Percentiles rank a stretch among this genome's conserved stretches.
phyloP scores from a whole-genome alignment of 2,888 invertebrate genomes.

The Drosophila subquinaria region DNA sequence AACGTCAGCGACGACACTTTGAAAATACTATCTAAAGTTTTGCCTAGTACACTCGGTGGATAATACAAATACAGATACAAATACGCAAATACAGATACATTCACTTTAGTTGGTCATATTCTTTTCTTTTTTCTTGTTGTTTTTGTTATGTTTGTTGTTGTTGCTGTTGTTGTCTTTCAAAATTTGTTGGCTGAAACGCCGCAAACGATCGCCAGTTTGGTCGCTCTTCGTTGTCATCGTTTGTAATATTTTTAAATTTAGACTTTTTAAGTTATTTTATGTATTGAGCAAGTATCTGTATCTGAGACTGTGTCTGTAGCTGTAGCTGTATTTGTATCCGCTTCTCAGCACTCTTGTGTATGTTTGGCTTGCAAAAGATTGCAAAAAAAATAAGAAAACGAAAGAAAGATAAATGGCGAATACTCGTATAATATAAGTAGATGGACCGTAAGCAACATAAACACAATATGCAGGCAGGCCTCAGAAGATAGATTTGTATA shows the following conservation, averaged over 20 bases:
- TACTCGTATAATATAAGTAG: conserved; percentile 47
- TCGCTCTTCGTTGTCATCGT: conserved; percentile 76
- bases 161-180: conserved; percentile 26
- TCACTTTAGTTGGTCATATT: conserved; percentile 50
- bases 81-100: conserved; percentile 50
- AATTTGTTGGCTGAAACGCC: conserved; percentile 51
- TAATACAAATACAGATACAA: conserved; percentile 34
- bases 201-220: conserved; percentile 65
- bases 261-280: conserved; percentile 81
- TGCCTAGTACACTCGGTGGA: conserved; percentile 39
- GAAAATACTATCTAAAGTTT: conserved; percentile 56
- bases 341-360: conserved; percentile 10
- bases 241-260: conserved; percentile 83
- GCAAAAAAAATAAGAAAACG: conserved; percentile 35
- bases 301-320: conserved; percentile 31
- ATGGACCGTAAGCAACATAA: conserved; percentile 69
- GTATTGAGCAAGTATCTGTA: conserved; percentile 72
- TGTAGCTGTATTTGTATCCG: conserved; percentile 17
- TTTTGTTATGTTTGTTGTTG: conserved; percentile 19
- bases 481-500: conserved; percentile 56
- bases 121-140: conserved; percentile 18
- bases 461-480: conserved; percentile 75
- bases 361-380: conserved; percentile 62
- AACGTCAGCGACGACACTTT: conserved; percentile 74
- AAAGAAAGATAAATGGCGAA: conserved; percentile 51